phyloP scores from a whole-genome alignment of 2,113 vertebrate genomes.

The Calyptomena viridis region DNA sequence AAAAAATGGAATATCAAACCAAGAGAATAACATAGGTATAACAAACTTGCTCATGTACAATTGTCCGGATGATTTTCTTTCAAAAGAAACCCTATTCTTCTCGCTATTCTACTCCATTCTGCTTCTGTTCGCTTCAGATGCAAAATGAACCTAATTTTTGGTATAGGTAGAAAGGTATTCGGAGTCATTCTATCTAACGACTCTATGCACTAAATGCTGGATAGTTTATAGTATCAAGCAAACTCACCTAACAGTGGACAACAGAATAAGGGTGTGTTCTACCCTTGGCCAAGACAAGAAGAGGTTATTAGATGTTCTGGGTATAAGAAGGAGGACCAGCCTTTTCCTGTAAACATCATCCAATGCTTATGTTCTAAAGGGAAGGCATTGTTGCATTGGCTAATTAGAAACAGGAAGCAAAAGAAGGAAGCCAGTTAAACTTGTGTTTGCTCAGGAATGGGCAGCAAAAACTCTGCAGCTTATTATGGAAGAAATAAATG shows the following conservation, averaged over 20 bases:
- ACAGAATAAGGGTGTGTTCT: not conserved
- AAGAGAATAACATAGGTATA: not conserved
- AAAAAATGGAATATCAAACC: not conserved
- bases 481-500: not conserved
- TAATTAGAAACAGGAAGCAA: constrained; percentile 28
- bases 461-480: not conserved
- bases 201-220: not conserved
- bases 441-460: not conserved
- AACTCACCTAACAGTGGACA: not conserved
- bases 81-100: not conserved
- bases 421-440: constrained; percentile 11
- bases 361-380: not conserved
- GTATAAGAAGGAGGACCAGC: not conserved
- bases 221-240: not conserved
- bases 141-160: not conserved
- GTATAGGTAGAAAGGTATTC: not conserved
- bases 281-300: not conserved
- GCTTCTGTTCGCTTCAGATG: not conserved
- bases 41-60: not conserved
- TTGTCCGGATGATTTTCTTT: not conserved
- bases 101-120: not conserved
- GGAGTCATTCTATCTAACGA: not conserved
- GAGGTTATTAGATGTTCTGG: not conserved
- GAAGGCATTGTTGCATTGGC: not conserved
- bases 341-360: not conserved